A percentile compares a stretch with the other conserved stretches of the same genome.
Conservation (phyloP, 2,888 invertebrate species). For the Allacma fusca region DNA sequence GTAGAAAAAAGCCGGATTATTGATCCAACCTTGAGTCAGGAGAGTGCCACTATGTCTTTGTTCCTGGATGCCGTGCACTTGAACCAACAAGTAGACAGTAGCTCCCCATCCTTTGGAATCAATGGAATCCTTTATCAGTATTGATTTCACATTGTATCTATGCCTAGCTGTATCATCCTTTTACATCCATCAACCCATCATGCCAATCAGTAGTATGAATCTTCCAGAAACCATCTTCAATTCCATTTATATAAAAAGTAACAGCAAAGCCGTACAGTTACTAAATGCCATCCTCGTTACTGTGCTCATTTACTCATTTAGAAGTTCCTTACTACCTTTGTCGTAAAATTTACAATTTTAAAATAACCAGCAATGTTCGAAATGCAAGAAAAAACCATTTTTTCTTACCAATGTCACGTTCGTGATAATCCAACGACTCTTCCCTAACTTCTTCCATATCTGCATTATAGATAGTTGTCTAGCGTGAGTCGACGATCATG, state of each 20-base stretch:
- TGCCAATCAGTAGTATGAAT: too few species aligned
- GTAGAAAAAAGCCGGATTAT: slow-evolving; percentile 25
- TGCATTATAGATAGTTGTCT: not conserved
- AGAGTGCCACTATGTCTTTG: slow-evolving; percentile 36
- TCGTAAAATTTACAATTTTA: too few species aligned
- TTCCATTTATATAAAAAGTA: too few species aligned
- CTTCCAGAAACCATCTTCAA: too few species aligned
- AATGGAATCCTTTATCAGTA: slow-evolving; percentile 38
- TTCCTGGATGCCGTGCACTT: slow-evolving; percentile 41
- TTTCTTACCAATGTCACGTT: slow-evolving; percentile 22
- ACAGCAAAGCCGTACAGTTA: too few species aligned
- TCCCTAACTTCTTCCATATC: not conserved
- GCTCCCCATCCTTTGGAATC: slow-evolving; percentile 29
- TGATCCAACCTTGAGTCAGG: slow-evolving; percentile 32
- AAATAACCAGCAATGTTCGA: too few species aligned
- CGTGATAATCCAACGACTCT: not conserved
- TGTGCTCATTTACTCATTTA: too few species aligned
- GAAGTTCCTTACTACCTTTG: too few species aligned
- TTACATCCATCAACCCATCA: too few species aligned
- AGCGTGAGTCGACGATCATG: too few species aligned
- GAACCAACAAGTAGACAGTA: slow-evolving; percentile 25
- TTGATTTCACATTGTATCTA: slow-evolving; percentile 29
- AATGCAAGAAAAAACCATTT: too few species aligned
- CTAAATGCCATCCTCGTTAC: too few species aligned
- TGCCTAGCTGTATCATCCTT: not conserved